Evolutionary conservation across 2,797 vertebrate species (phyloP), one percentile per base, ranked within the genome.

Genomic region (Propithecus deckenii): DNA sequence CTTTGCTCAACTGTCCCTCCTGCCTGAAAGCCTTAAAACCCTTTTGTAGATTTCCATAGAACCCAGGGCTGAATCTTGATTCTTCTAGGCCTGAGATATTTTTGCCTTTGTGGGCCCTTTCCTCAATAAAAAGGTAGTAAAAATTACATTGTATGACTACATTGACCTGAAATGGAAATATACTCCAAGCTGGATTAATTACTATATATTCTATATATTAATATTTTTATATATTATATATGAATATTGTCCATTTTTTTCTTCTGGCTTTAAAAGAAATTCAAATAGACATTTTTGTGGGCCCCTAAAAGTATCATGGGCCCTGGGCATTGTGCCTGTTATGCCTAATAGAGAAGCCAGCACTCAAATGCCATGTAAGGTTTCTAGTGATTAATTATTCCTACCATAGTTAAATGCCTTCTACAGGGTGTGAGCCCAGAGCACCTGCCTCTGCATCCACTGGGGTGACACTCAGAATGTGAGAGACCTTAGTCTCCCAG

Each of bases 111-210:
- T 50, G 65, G 43, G 11, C 32, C 35, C 6, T 50, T 83, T 94
- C 41, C 32, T 94, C 50, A 43, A 75, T n/a, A 85, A 92, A 83
- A 92, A 86, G 46, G 38, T 79, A 43, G n/a, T 48, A 52, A 86
- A 55, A 48, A 59, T 87, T 63, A 15, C 78, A 17, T 74, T 80
- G 76, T 65, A 80, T 32, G 8, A 85, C 35, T 78, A 30, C 20
- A 38, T 48, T 61, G 67, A 30, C 46, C 46, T 75, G 18, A 20
- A 17, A 46, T 48, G 72, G 72, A 41, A 46, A 59, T 67, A 65
- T 55, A 63, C 76, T 61, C 38, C 69, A 75, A n/a, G 65, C 78
- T 83, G 38, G 1, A 46, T 52, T 67, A n/a, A 67, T 88, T 78
- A 59, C 63, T 63, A 63, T n/a, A 48, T 25, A 38, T 55, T 83